Base-by-base conservation (phyloP, 2,113 vertebrate species). In the Amazona guildingii region DNA sequence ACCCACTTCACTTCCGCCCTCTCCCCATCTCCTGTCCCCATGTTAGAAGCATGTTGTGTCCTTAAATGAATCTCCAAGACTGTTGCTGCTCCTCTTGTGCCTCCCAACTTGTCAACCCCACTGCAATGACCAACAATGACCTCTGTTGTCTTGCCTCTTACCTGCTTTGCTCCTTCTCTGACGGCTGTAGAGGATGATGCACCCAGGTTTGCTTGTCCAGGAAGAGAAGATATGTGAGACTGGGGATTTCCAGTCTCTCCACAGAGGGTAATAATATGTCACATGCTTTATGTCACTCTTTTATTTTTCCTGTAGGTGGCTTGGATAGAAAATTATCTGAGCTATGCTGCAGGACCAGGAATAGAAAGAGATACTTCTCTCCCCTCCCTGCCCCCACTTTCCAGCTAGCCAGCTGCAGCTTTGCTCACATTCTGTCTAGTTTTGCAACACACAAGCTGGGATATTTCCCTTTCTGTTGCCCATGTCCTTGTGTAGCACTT, bases 101-200 rank as follows among this genome's bases (percentile, higher is more conserved):
- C 49, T 74, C 54, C 17, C 2, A 6, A 5, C 10, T 5, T 35
- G 33, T 25, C 28, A 93, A 33, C 7, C 43, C 20, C 28, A 21
- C 27, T 81, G 28, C 19, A 73, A 49, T 33, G 64, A 49, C 0
- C 37, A 33, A 10, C 29, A 62, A 48, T 18, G 37, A 61, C 14
- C 28, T 61, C 14, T 3, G 9, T 59, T 69, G 28, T 70, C 49
- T 74, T 68, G 12, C 55, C 59, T 86, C 79, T 77, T 76, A 23
- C 41, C 11, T 69, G 28, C 16, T 77, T 24, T 46, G 11, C 8
- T 82, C 7, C 43, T 78, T 7, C 29, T 74, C 57, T 74, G 23
- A 31, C 0, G 0, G 55, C 51, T 49, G 3, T 9, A 27, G 23
- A 59, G 55, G 15, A 13, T 35, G 46, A 88, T 49, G 44, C 17